Base-by-base conservation (phyloP, 2,113 vertebrate genomes). In the Castor canadensis region DNA sequence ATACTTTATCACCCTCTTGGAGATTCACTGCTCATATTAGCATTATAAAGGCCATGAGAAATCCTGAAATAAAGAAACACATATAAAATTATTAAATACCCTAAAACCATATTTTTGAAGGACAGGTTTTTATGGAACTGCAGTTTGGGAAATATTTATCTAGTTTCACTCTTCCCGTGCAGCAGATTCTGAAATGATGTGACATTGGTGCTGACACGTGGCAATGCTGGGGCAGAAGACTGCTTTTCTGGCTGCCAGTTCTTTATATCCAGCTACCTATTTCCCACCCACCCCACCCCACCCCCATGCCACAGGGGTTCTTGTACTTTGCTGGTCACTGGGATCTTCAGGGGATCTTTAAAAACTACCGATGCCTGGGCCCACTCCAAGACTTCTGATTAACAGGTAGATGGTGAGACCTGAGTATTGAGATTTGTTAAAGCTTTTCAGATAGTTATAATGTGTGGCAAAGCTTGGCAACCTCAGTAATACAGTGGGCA, bases 31-130 rank as follows among this genome's bases (percentile, higher is more conserved):
- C 52, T 89, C 86, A 28, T 72, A 93, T 96, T 95, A 97, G 88
- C 95, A 83, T 92, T 92, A 82, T 40, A 97, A 97, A 97, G 95
- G 82, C 96, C 91, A 89, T 20, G 77, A 96, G 73, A 94, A 95
- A 94, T 58, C 47, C 85, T 66, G 73, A 95, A 92, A 95, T 82
- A 88, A 91, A 96, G 76, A 95, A 97, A 92, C 38, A 72, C 26
- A 60, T 69, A 90, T 89, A 93, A 95, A 97, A 96, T 96, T 77
- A 96, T 94, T 92, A 95, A 97, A 92, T 93, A 79, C 73, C 10
- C 0, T 60, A 52, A 88, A 97, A 73, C 20, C 56, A 10, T 86
- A 91, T 90, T 96, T 97, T 81, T 49, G 88, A 97, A 56, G 87
- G 85, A 38, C 77, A 91, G n/a, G 22, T 43, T 92, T 89, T 56